Conservation (phyloP, 2,888 invertebrate species). For the Stegana nigrithorax region DNA sequence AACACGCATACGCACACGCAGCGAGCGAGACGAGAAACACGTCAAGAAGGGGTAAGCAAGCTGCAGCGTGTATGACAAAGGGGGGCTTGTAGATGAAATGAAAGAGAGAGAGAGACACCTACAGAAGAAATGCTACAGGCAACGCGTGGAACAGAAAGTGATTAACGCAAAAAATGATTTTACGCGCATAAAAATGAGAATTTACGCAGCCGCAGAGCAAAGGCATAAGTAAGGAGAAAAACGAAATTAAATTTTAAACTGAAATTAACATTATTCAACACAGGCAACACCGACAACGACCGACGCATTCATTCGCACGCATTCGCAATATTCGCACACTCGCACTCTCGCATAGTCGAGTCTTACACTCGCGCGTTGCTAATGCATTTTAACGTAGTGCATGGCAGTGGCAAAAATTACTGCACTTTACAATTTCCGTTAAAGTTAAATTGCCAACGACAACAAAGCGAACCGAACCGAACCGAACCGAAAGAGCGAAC, state of each 20-base stretch:
- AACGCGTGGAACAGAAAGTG: background rate
- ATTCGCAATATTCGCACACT: conserved; percentile 2
- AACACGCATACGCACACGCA: background rate
- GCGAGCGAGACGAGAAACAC: conserved; percentile 25
- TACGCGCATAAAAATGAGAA: conserved; percentile 12
- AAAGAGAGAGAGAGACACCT: conserved; percentile 26
- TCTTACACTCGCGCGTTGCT: too few species aligned
- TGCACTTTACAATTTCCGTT: conserved; percentile 13
- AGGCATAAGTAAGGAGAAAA: conserved; percentile 12
- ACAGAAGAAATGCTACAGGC: conserved; percentile 12
- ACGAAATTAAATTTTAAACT: conserved; percentile 29
- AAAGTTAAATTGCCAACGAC: conserved; percentile 31
- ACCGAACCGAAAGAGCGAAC: background rate
- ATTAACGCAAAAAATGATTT: conserved; percentile 17
- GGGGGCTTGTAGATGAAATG: conserved; percentile 2
- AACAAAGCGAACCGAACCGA: conserved; percentile 37
- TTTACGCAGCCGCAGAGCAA: background rate
- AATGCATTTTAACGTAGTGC: conserved; percentile 19
- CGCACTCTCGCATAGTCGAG: conserved; percentile 9
- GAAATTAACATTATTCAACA: conserved; percentile 18
- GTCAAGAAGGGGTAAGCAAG: conserved; percentile 37
- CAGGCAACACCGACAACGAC: background rate
- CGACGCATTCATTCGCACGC: background rate
- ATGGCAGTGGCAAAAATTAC: conserved; percentile 6
- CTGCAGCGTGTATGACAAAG: background rate